These are phyloP conservation scores for Plebejus melissa DNA, from an alignment of 2,888 invertebrate species.

Conservation along the genomic window DNA sequence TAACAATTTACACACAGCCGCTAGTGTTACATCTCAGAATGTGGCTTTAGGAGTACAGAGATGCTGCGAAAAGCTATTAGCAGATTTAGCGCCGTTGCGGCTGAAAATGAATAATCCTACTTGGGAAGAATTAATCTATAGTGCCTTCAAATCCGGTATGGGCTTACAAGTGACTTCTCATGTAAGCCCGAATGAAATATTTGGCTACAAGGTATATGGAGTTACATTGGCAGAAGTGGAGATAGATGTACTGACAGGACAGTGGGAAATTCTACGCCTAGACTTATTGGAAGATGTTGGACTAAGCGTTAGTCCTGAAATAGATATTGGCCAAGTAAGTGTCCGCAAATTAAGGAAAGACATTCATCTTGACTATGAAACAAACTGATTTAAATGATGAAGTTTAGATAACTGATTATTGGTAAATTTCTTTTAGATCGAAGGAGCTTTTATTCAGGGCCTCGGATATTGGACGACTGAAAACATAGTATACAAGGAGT, in stretches of 20 bases:
- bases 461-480: constrained; percentile 87
- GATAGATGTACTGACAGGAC: constrained; percentile 86
- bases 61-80: constrained; percentile 67
- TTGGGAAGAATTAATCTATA: constrained; percentile 73
- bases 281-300: constrained; percentile 85
- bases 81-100: constrained; percentile 66
- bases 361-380: too few relatives aligned
- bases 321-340: constrained; percentile 82
- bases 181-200: constrained; percentile 49
- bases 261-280: constrained; percentile 79
- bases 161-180: constrained; percentile 57
- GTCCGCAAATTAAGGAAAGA: too few relatives aligned
- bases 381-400: too few relatives aligned
- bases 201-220: constrained; percentile 68
- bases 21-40: constrained; percentile 81
- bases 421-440: constrained; percentile 57
- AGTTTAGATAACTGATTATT: too few relatives aligned
- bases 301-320: constrained; percentile 80
- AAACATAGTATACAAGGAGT: constrained; percentile 80
- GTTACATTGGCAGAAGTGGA: constrained; percentile 83
- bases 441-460: constrained; percentile 88
- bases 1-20: constrained; percentile 79
- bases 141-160: constrained; percentile 59
- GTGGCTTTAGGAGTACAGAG: constrained; percentile 75
- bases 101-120: constrained; percentile 61